A percentile compares a stretch with the other conserved stretches of the same genome.
Evolutionary conservation across 2,113 vertebrate species (phyloP).

Genomic region (Corynorhinus townsendii): DNA sequence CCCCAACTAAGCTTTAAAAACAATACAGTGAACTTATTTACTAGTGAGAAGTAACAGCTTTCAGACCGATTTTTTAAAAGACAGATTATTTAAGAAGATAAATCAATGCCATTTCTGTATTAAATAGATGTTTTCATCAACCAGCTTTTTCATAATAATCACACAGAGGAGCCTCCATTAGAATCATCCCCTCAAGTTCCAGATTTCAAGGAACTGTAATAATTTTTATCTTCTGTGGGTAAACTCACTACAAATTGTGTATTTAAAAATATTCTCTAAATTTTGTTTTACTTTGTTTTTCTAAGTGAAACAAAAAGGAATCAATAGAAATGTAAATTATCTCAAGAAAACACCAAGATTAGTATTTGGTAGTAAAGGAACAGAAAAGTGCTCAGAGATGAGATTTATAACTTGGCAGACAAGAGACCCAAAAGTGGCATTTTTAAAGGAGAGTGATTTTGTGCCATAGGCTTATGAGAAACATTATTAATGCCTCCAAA

Average conservation of each 20-base stretch:
- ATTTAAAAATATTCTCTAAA: slow-evolving; percentile 39
- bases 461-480: not conserved
- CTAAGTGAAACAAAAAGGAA: not conserved
- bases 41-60: not conserved
- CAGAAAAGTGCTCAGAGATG: slow-evolving; percentile 15
- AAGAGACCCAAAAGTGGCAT: slow-evolving; percentile 36
- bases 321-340: slow-evolving; percentile 47
- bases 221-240: not conserved
- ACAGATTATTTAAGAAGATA: slow-evolving; percentile 12
- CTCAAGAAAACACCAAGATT: not conserved
- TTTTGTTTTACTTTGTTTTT: slow-evolving; percentile 36
- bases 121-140: slow-evolving; percentile 39
- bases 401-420: not conserved
- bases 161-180: slow-evolving; percentile 4
- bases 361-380: not conserved
- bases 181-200: not conserved
- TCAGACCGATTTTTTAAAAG: not conserved
- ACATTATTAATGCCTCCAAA: slow-evolving; percentile 49
- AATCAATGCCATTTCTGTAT: slow-evolving; percentile 6
- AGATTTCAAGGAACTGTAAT: not conserved
- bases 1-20: not conserved
- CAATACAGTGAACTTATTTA: not conserved
- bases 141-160: slow-evolving; percentile 36
- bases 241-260: not conserved
- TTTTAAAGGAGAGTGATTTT: slow-evolving; percentile 32